A percentile compares a stretch with the other conserved stretches of the same genome.
Conservation (phyloP, 2,113 vertebrate species). For the Hypanus sabinus region DNA sequence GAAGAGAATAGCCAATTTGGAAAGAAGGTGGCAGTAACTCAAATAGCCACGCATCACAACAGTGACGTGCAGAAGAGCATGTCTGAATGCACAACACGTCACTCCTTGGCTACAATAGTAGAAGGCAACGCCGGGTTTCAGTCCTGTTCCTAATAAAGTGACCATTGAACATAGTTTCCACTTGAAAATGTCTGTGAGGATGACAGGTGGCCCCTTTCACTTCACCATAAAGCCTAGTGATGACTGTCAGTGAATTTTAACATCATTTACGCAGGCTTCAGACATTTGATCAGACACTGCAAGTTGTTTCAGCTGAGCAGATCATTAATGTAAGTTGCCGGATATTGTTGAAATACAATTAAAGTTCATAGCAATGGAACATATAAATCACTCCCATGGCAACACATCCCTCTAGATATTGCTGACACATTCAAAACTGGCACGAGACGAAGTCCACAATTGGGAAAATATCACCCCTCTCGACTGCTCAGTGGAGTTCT, state of each 20-base stretch:
- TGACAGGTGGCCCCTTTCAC: neutral
- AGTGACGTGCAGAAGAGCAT: too few relatives aligned
- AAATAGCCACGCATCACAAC: too few relatives aligned
- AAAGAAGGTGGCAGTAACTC: too few relatives aligned
- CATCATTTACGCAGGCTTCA: neutral
- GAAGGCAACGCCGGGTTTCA: too few relatives aligned
- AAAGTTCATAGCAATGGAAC: neutral
- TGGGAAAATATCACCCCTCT: neutral
- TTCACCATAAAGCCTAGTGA: neutral
- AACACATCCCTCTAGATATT: neutral
- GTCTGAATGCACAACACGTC: too few relatives aligned
- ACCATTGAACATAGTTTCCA: neutral
- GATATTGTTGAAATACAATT: slow-evolving; percentile 1
- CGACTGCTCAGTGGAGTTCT: neutral
- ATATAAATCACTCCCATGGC: neutral
- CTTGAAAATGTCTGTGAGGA: neutral
- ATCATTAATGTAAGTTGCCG: neutral
- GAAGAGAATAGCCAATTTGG: too few relatives aligned
- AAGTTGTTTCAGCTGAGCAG: neutral
- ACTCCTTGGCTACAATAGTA: too few relatives aligned
- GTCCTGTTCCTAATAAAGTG: too few relatives aligned
- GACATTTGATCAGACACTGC: neutral
- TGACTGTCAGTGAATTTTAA: neutral
- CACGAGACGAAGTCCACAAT: neutral
- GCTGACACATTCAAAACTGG: neutral